Conservation (phyloP, 2,888 invertebrate genomes). For the Scaeva pyrastri region DNA sequence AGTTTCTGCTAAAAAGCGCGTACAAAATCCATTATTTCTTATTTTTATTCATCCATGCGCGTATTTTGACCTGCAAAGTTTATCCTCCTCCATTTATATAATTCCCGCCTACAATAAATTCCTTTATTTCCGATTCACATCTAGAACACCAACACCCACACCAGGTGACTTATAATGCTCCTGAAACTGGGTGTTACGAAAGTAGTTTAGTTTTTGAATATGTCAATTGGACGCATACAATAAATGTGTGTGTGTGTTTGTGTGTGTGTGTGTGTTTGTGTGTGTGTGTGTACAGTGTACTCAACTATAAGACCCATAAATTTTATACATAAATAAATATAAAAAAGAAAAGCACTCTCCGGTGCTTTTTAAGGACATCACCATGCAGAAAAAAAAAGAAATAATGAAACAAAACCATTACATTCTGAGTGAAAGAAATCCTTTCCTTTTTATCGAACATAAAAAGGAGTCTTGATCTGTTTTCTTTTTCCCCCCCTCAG, state of each 20-base stretch:
- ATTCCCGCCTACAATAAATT: slow-evolving; percentile 7
- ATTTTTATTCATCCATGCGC: slow-evolving; percentile 5
- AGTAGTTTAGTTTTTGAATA: slow-evolving; percentile 20
- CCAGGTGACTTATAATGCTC: too few relatives aligned
- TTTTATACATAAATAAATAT: background rate
- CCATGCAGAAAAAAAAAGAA: background rate
- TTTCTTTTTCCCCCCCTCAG: slow-evolving; percentile 5
- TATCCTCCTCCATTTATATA: background rate
- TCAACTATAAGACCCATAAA: slow-evolving; percentile 8
- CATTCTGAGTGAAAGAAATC: slow-evolving; percentile 40
- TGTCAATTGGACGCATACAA: slow-evolving; percentile 30
- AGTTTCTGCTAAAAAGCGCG: background rate
- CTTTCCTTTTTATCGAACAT: slow-evolving; percentile 38
- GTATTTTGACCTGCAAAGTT: slow-evolving; percentile 21
- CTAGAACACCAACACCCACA: background rate
- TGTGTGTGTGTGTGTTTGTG: background rate
- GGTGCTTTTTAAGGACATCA: slow-evolving; percentile 30
- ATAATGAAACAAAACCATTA: slow-evolving; percentile 18
- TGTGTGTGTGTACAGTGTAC: background rate
- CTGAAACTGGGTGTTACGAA: background rate
- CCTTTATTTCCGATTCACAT: slow-evolving; percentile 20
- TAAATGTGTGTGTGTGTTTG: too few relatives aligned
- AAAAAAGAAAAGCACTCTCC: slow-evolving; percentile 17
- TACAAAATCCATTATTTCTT: background rate
- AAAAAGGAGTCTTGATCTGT: slow-evolving; percentile 32